A percentile compares a stretch with the other conserved stretches of the same genome.
phyloP scores from a whole-genome alignment of 1,140 invertebrate species.

The Zaprionus tsacasi region DNA sequence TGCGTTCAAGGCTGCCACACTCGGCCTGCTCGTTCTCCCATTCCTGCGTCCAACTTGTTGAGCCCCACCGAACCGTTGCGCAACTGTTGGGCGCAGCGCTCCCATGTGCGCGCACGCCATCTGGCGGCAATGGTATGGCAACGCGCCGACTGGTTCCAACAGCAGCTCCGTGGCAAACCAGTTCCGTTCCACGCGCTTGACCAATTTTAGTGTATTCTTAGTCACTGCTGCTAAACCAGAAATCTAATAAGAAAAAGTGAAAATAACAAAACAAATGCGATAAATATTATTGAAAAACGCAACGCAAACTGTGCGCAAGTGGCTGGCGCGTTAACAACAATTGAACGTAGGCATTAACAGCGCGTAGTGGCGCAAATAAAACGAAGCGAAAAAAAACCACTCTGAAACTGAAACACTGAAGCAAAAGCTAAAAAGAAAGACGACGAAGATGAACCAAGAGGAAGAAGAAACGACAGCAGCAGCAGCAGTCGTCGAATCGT shows the following conservation, averaged over 20 bases:
- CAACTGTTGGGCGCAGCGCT: conserved; percentile 19
- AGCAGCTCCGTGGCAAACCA: conserved; percentile 43
- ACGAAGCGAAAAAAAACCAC: conserved; percentile 20
- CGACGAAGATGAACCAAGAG: conserved; percentile 75
- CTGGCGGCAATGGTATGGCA: conserved; percentile 18
- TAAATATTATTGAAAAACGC: conserved; percentile 67
- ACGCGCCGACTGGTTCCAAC: background rate
- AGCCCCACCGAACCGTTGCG: conserved; percentile 6
- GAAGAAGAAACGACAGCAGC: conserved; percentile 71
- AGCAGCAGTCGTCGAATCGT: conserved; percentile 58
- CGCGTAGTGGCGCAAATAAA: conserved; percentile 29
- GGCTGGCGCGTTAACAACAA: conserved; percentile 51
- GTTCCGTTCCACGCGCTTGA: conserved; percentile 48
- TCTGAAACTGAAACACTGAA: background rate
- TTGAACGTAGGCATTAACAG: conserved; percentile 32
- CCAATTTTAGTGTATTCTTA: conserved; percentile 55
- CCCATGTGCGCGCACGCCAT: conserved; percentile 23
- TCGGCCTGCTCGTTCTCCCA: background rate
- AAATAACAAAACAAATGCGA: conserved; percentile 81
- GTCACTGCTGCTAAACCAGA: conserved; percentile 52
- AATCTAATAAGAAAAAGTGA: conserved; percentile 67
- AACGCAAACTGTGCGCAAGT: conserved; percentile 45
- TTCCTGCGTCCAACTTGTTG: conserved; percentile 21
- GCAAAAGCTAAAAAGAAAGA: conserved; percentile 32
- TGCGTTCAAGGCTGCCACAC: background rate